Evolutionary conservation across 2,797 vertebrate genomes (phyloP), one percentile per base, ranked within the genome.

Genomic region (Cuniculus paca): DNA sequence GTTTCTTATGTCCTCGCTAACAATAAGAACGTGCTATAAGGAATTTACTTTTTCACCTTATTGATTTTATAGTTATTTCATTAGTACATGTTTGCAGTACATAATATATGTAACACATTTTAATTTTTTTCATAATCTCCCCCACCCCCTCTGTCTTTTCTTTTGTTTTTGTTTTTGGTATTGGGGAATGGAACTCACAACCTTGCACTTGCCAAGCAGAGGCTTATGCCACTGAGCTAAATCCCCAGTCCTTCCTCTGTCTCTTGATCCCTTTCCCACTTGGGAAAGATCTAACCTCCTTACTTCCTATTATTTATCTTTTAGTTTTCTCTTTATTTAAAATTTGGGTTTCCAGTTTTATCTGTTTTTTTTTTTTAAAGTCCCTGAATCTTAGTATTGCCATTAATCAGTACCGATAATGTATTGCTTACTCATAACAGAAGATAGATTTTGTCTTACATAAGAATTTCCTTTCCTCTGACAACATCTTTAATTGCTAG

Each of bases 401-500:
- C 75, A 91, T 45, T 77, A 74, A 52, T 86, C 82, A 86, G 50
- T 78, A 72, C 34, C 5, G 48, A 58, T 78, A 68, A 88, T 70
- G 8, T 63, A 58, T 65, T 58, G 52, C 75, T 90, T 87, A 70
- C 58, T 90, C 45, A 54, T 39, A 65, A 58, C 36, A 83, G 70
- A 94, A 93, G 36, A 36, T 24, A 72, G 74, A 93, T 52, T 75
- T 42, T 54, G 42, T 54, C 20, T 81, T 54, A 4, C 50, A 78
- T 74, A 77, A 72, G 60, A 92, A 93, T 65, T 70, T 42, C n/a
- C n/a, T 90, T 94, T 75, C 74, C 50, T 85, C 61, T 95, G 39
- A 8, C 22, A 88, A 34, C 48, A 56, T 28, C 26, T 87, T 90
- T 89, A 82, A 68, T 72, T 75, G 88, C 89, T 84, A 45, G n/a